Conservation (phyloP, 2,797 vertebrate species). For the Tragopan temminckii region DNA sequence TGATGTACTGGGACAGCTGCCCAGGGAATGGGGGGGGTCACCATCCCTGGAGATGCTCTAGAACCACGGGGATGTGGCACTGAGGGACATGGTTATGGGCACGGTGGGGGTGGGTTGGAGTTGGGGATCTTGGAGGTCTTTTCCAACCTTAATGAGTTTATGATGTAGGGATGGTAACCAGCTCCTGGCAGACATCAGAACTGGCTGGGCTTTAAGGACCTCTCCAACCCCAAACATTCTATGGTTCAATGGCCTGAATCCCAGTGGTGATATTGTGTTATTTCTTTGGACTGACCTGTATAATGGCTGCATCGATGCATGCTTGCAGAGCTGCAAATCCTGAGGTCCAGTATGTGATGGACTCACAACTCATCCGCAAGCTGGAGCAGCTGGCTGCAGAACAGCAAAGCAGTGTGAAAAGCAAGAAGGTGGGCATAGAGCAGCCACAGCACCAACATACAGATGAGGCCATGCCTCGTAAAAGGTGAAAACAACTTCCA, state of each 20-base stretch:
- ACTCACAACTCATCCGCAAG: slow-evolving; percentile 88
- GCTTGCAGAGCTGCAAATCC: slow-evolving; percentile 92
- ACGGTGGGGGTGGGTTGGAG: too few species aligned
- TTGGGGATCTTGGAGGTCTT: too few species aligned
- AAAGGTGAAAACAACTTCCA: fast-evolving
- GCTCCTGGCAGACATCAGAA: background rate
- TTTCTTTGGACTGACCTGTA: slow-evolving; percentile 85
- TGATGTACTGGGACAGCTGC: too few species aligned
- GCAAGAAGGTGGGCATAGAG: fast-evolving
- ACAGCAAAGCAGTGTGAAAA: background rate
- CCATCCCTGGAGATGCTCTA: too few species aligned
- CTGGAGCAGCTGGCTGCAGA: slow-evolving; percentile 86
- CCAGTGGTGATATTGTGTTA: fast-evolving
- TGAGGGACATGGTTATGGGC: too few species aligned
- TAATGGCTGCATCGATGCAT: slow-evolving; percentile 93
- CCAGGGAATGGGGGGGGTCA: too few species aligned
- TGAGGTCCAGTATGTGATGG: slow-evolving; percentile 91
- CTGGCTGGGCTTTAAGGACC: background rate
- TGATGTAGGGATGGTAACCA: too few species aligned
- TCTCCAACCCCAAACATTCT: background rate
- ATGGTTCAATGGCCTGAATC: background rate
- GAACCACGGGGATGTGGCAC: too few species aligned
- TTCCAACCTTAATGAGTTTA: too few species aligned
- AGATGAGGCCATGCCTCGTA: fast-evolving
- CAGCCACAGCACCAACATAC: fast-evolving